phyloP scores from a whole-genome alignment of 2,888 invertebrate genomes.

The Hyles lineata region DNA sequence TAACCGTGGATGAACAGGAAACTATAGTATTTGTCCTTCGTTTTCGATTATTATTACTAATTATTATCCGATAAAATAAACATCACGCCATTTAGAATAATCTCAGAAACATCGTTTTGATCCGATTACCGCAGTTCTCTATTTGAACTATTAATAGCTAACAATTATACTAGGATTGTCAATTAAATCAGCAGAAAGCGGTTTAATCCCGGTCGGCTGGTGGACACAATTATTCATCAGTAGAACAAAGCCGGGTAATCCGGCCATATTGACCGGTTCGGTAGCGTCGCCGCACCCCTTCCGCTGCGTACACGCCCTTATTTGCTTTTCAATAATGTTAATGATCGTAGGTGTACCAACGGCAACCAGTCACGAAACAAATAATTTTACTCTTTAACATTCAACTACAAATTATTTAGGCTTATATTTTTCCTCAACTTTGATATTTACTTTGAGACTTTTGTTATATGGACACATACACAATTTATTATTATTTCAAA shows the following conservation, averaged over 20 bases:
- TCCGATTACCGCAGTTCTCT: conserved; percentile 61
- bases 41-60: background rate
- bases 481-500: too few species aligned
- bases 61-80: background rate
- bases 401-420: background rate
- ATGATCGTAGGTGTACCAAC: conserved; percentile 48
- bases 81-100: conserved; percentile 20
- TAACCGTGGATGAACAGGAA: conserved; percentile 42
- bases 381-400: conserved; percentile 25
- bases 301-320: conserved; percentile 54
- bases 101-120: conserved; percentile 40
- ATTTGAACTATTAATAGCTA: conserved; percentile 73
- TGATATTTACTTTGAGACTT: too few species aligned
- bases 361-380: conserved; percentile 33
- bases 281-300: conserved; percentile 53
- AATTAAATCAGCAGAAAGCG: conserved; percentile 81
- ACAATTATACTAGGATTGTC: conserved; percentile 78
- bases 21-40: background rate
- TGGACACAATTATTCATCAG: conserved; percentile 83
- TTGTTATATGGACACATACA: too few species aligned
- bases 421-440: background rate
- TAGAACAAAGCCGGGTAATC: conserved; percentile 77
- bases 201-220: conserved; percentile 76
- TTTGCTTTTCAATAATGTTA: conserved; percentile 67
- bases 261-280: conserved; percentile 74